These are phyloP conservation scores for Acronicta leporina DNA, from an alignment of 2,888 invertebrate genomes.

Conservation along the genomic window DNA sequence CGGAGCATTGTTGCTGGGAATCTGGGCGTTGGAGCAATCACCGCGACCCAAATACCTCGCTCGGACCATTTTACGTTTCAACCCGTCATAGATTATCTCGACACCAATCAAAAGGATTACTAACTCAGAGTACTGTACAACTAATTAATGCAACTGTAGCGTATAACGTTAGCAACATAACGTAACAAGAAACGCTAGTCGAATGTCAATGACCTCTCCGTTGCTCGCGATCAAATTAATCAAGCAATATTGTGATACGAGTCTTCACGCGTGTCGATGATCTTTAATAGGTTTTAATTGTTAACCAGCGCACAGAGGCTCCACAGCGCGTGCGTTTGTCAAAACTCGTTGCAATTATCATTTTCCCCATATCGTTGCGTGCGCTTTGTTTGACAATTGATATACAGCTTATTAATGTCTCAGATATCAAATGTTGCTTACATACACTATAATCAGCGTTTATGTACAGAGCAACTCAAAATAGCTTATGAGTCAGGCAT, in stretches of 20 bases:
- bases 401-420: slow-evolving; percentile 26
- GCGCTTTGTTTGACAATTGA: slow-evolving; percentile 23
- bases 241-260: slow-evolving; percentile 80
- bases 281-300: slow-evolving; percentile 84
- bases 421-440: slow-evolving; percentile 4
- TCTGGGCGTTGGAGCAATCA: slow-evolving; percentile 77
- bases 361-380: slow-evolving; percentile 23
- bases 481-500: slow-evolving; percentile 80
- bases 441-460: slow-evolving; percentile 37
- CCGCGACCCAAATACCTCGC: slow-evolving; percentile 76
- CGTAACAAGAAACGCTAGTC: slow-evolving; percentile 53
- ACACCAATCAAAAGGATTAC: slow-evolving; percentile 52
- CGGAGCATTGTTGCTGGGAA: slow-evolving; percentile 71
- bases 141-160: slow-evolving; percentile 53
- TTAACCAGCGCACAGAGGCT: slow-evolving; percentile 50
- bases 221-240: slow-evolving; percentile 81
- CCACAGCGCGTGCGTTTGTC: slow-evolving; percentile 30
- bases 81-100: slow-evolving; percentile 58
- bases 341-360: slow-evolving; percentile 33
- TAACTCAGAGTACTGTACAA: slow-evolving; percentile 39
- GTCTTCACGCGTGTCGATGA: slow-evolving; percentile 76
- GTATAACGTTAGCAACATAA: slow-evolving; percentile 47
- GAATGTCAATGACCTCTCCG: slow-evolving; percentile 75
- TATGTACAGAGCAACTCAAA: slow-evolving; percentile 73
- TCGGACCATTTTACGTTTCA: slow-evolving; percentile 62